phyloP scores from a whole-genome alignment of 2,888 invertebrate species.

The Luffia ferchaultella region DNA sequence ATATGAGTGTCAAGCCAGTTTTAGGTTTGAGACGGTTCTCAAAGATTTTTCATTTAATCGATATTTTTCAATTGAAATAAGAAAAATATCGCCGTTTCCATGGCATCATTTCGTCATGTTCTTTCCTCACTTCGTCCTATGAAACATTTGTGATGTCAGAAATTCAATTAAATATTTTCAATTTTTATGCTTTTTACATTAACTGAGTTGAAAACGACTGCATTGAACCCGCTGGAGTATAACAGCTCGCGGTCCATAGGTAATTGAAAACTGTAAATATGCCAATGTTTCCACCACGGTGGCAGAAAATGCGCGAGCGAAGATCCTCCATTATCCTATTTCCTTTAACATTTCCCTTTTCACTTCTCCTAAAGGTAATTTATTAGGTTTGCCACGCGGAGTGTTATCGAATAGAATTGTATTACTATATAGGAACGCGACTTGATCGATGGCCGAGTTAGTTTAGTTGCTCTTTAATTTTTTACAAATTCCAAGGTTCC shows the following conservation, averaged over 20 bases:
- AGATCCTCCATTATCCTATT: constrained; percentile 33
- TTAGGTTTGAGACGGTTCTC: no score
- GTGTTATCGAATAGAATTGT: constrained; percentile 19
- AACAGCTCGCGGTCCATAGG: neutral
- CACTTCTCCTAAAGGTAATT: constrained; percentile 26
- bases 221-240: neutral
- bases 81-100: no score
- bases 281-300: neutral
- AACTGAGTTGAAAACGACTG: no score
- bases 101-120: no score
- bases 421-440: neutral
- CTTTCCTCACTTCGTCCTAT: no score
- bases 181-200: no score
- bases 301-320: constrained; percentile 13
- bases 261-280: neutral
- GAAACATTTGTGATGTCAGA: no score
- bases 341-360: constrained; percentile 29
- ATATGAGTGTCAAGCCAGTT: no score
- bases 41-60: no score
- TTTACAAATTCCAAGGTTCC: neutral
- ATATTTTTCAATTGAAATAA: no score
- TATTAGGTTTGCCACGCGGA: constrained; percentile 28
- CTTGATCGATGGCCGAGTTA: neutral
- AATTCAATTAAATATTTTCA: no score
- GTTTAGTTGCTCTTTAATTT: neutral